Base-by-base conservation (phyloP, 2,888 invertebrate genomes). In the Marronus borbonicus region DNA sequence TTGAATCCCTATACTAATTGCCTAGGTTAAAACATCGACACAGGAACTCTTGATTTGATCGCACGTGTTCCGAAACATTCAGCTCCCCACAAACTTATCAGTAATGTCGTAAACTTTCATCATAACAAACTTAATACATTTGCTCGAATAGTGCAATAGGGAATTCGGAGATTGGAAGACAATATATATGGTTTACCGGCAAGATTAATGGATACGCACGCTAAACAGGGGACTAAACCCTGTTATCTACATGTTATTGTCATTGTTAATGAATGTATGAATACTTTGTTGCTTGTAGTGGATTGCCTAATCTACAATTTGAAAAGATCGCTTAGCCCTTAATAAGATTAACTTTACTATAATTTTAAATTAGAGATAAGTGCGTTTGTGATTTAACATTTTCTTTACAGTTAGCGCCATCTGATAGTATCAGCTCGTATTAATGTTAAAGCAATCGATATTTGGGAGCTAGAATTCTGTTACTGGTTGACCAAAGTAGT, bases 71-170 rank as follows among this genome's bases (percentile, higher is more conserved):
- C 60, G 36, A 24, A 60, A 24, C 44, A 50, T 28, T 60, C 60
- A 39, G 8, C 20, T 20, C 49, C 44, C 55, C 65, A 24, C 49
- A 60, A 60, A 74, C 60, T 74, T 74, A 74, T 74, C 68, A 50
- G 50, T 10, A 68, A 28, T 50, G 28, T 39, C 72, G 72, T 39
- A 60, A 74, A 74, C 72, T 74, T 74, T 74, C 49, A 60, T 74
- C 72, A 60, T 49, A 74, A 62, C 72, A 74, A 74, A 74, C 60
- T 62, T 74, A 60, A 74, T 74, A 74, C 58, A 58, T 74, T 74
- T 74, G 60, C 72, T 49, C 17, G 44, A 74, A 74, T 74, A 74
- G 72, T 12, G 44, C 72, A 74, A 60, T 60, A 44, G 72, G 72
- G 72, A 72, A 74, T 74, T 74, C 60, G 44, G 72, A 74, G 44